Evolutionary conservation across 2,797 vertebrate genomes (phyloP).

Genomic region (Typhlichthys eigenmanni): DNA sequence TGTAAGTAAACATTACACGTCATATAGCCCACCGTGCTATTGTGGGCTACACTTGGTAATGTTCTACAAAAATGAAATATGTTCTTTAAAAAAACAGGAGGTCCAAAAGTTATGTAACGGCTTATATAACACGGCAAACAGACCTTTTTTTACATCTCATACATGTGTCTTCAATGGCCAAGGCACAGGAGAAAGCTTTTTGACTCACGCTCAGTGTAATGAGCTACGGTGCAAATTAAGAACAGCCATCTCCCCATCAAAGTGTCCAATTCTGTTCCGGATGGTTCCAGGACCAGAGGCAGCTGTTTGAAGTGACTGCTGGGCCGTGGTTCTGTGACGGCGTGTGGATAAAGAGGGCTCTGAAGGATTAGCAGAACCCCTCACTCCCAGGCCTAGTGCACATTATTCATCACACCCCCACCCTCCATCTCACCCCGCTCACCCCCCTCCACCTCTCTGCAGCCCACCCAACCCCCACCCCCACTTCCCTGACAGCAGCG

Average conservation of each 20-base stretch:
- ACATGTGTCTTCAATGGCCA: conserved; percentile 24
- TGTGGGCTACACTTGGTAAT: not conserved
- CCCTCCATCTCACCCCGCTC: conserved; percentile 54
- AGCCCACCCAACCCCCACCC: conserved; percentile 45
- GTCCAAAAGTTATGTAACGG: not conserved
- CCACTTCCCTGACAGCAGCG: conserved; percentile 65
- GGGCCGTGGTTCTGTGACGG: conserved; percentile 53
- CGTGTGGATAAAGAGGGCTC: conserved; percentile 64
- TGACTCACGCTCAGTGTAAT: conserved; percentile 47
- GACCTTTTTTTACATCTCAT: conserved; percentile 19
- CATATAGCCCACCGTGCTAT: not conserved
- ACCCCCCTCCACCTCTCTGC: not conserved
- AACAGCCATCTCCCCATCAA: conserved; percentile 59
- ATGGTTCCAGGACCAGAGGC: conserved; percentile 53
- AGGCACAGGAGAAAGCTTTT: conserved; percentile 23
- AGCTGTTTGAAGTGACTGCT: conserved; percentile 50
- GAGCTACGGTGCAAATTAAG: conserved; percentile 59
- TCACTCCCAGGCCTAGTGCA: conserved; percentile 63
- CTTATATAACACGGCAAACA: conserved; percentile 2
- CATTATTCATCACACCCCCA: conserved; percentile 74
- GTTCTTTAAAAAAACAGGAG: not conserved
- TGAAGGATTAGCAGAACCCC: conserved; percentile 67
- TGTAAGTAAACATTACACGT: conserved; percentile 2
- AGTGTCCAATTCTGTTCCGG: conserved; percentile 58
- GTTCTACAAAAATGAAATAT: not conserved